Conservation (phyloP, 2,888 invertebrate species). For the Penaeus monodon region DNA sequence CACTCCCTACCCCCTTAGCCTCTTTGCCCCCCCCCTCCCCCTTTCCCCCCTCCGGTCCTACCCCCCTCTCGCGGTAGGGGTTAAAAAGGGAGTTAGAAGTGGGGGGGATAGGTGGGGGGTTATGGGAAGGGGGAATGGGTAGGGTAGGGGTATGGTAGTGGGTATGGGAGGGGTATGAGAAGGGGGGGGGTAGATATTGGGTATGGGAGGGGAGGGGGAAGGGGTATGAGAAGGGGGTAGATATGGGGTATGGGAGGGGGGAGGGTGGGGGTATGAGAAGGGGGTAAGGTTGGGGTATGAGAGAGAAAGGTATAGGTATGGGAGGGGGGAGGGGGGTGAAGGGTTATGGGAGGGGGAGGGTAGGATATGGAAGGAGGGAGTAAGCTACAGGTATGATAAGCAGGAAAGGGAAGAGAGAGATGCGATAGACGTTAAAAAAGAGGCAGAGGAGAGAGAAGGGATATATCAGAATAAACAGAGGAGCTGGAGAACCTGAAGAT, state of each 20-base stretch:
- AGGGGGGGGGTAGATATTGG: neutral
- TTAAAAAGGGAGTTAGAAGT: neutral
- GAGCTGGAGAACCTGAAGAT: too few species aligned
- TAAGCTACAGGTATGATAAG: too few species aligned
- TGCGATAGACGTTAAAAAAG: too few species aligned
- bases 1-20: too few species aligned
- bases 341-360: too few species aligned
- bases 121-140: neutral
- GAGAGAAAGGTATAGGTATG: neutral
- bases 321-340: neutral
- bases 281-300: neutral
- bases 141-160: rapidly evolving
- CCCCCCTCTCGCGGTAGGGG: neutral
- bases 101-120: neutral
- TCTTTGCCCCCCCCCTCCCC: too few species aligned
- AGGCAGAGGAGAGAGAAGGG: too few species aligned
- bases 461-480: too few species aligned
- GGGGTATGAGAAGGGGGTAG: neutral
- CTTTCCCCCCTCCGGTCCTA: too few species aligned
- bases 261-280: neutral
- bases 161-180: neutral
- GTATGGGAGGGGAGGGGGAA: neutral
- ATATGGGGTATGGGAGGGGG: neutral
- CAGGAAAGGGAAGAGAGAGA: too few species aligned
- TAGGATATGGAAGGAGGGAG: too few species aligned